Conservation (phyloP, 1,140 invertebrate species). For the Panagrolaimus sp. region DNA sequence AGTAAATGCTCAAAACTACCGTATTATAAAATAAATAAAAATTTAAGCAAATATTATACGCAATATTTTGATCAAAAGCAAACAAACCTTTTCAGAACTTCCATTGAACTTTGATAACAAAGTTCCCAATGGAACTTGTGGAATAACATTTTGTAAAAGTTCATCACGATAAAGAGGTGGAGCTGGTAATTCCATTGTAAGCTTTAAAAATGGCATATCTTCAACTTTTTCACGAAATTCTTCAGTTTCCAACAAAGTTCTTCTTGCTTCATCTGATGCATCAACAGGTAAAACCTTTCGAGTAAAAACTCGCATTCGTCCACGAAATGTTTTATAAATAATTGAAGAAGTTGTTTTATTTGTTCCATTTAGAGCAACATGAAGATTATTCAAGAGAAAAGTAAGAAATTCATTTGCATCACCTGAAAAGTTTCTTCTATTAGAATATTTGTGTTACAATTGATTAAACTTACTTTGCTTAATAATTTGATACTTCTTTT, state of each 20-base stretch:
- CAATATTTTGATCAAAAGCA: too few species aligned
- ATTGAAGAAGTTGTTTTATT: conserved; percentile 76
- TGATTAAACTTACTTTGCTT: conserved; percentile 69
- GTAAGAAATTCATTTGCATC: conserved; percentile 94
- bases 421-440: conserved; percentile 64
- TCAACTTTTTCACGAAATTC: conserved; percentile 63
- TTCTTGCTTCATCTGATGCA: conserved; percentile 75
- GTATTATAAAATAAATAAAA: too few species aligned
- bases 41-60: conserved; percentile 15
- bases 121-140: conserved; percentile 78
- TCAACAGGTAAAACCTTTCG: conserved; percentile 88
- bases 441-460: conserved; percentile 17
- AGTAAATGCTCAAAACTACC: not conserved
- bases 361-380: conserved; percentile 74
- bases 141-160: conserved; percentile 51
- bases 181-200: conserved; percentile 44
- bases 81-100: conserved; percentile 71
- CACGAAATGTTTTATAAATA: conserved; percentile 88
- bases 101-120: conserved; percentile 94
- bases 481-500: conserved; percentile 96
- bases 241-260: conserved; percentile 71
- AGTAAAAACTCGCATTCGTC: conserved; percentile 87
- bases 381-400: conserved; percentile 89
- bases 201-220: conserved; percentile 42
- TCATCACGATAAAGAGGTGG: conserved; percentile 52